phyloP scores from a whole-genome alignment of 30 jellyfish, hydroid and myxozoan genomes.

The Sanderia malayensis region DNA sequence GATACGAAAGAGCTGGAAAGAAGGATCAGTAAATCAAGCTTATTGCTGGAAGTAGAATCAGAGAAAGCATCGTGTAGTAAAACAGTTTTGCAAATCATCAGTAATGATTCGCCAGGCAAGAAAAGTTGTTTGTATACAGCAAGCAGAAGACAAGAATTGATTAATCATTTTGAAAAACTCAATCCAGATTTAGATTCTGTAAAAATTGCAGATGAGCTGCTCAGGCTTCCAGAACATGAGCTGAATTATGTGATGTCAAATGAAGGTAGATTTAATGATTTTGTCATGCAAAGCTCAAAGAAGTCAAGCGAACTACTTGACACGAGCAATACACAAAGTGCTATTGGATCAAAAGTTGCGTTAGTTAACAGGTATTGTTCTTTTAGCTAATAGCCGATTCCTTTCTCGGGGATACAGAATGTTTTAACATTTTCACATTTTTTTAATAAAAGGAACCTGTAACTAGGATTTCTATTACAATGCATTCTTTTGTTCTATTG shows the following conservation, averaged over 20 bases:
- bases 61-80: neutral
- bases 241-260: slow-evolving; percentile 17
- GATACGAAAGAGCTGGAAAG: slow-evolving; percentile 34
- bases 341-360: neutral
- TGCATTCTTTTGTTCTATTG: too few species aligned
- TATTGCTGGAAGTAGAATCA: neutral
- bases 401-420: too few species aligned
- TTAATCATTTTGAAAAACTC: slow-evolving; percentile 25
- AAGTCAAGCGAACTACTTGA: neutral
- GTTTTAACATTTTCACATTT: too few species aligned
- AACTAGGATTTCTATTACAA: too few species aligned
- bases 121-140: neutral
- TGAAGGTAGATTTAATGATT: slow-evolving; percentile 15
- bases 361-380: neutral
- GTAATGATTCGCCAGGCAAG: neutral
- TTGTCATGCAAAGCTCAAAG: slow-evolving; percentile 12
- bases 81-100: neutral
- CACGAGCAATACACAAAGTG: neutral
- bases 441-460: too few species aligned
- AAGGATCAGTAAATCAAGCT: slow-evolving; percentile 33
- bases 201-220: slow-evolving; percentile 34
- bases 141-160: slow-evolving; percentile 25
- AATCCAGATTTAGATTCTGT: slow-evolving; percentile 21
- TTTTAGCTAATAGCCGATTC: too few species aligned
- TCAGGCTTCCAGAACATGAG: slow-evolving; percentile 36